phyloP scores from a whole-genome alignment of 2,113 vertebrate species.

The Nasalis larvatus region DNA sequence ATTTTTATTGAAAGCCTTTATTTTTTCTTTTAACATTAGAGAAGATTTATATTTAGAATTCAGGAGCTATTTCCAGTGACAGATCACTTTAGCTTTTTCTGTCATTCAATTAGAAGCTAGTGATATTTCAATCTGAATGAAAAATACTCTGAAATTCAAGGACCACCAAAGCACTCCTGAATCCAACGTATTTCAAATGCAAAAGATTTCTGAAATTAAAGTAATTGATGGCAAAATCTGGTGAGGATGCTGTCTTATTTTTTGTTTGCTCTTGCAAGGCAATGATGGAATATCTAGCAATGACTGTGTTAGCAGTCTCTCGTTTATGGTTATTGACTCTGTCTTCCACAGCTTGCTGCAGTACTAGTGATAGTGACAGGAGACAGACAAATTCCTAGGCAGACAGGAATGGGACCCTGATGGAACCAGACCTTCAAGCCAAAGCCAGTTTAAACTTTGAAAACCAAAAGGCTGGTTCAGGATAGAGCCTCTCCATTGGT shows the following conservation, averaged over 20 bases:
- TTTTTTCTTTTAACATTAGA: background rate
- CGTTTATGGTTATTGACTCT: background rate
- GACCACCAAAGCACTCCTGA: background rate
- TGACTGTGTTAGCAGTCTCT: background rate
- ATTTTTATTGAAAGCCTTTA: background rate
- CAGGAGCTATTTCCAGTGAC: background rate
- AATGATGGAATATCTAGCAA: background rate
- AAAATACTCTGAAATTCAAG: background rate
- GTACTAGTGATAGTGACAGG: too few relatives aligned
- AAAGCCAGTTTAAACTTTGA: too few relatives aligned
- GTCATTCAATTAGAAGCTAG: background rate
- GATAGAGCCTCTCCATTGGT: too few relatives aligned
- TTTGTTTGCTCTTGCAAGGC: background rate
- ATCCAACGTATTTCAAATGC: background rate
- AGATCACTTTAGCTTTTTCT: background rate
- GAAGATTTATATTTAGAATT: background rate
- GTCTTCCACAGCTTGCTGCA: background rate
- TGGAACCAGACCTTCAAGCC: too few relatives aligned
- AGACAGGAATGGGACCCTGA: too few relatives aligned
- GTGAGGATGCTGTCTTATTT: background rate
- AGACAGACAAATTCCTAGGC: too few relatives aligned
- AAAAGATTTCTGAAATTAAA: background rate
- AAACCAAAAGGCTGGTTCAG: too few relatives aligned
- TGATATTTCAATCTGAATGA: background rate
- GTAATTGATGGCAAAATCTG: background rate